Base-by-base conservation (phyloP, 2,888 invertebrate species). In the Linnaemya tessellans region DNA sequence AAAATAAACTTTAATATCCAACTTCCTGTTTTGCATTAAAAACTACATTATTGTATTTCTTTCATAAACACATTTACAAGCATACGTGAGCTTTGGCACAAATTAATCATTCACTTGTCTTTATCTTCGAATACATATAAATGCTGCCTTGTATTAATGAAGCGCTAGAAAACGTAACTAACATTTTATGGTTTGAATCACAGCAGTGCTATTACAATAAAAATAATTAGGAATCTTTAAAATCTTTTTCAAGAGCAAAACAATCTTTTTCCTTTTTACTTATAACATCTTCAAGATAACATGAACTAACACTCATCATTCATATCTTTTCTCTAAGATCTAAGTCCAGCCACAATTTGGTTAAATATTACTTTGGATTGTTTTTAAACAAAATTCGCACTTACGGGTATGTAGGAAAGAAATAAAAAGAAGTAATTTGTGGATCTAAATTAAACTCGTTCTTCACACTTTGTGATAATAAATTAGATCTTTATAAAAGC, bases 11-110 rank as follows among this genome's bases (percentile, higher is more conserved):
- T 38, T 35, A 49, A 43, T 10, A 10, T 15, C 9, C 0, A 10
- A 74, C 51, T 51, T 74, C 62, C 35, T 73, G 30, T 35, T 73
- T 73, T 20, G 15, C 11, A 30, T 58, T 43, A 35, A 35, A 9
- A 13, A 18, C 18, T 20, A 20, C 20, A 51, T 8, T 30, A 35
- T 54, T 54, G 49, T 18, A 51, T 51, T 35, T 49, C 11, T 38
- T 41, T 20, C 11, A 62, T 20, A 38, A 35, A 60, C 18, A 3
- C 38, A 38, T 38, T 10, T 1, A 3, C 18, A 60, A 3, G 20
- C 8, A 18, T 10, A 38, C n/a, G 9, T 60, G n/a, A 1, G 11
- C 11, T 7, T 22, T 62, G 18, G 41, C n/a, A 60, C 35, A 35
- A 58, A 58, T 58, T n/a, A 58, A 58, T 35, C n/a, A 58, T 58